Conservation (phyloP, 2,888 invertebrate species). For the Encarsia formosa region DNA sequence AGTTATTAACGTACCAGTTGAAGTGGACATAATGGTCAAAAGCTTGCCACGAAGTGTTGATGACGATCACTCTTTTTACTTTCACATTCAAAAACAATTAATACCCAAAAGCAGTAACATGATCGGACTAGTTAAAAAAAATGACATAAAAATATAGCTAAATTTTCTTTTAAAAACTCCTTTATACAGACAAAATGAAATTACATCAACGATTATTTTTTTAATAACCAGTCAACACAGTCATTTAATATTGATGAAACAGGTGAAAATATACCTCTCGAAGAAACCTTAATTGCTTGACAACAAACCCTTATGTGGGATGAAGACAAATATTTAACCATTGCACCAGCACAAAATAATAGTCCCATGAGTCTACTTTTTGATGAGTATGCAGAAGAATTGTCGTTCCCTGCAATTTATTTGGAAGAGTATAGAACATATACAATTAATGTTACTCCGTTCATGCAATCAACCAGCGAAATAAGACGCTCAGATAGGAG, state of each 20-base stretch:
- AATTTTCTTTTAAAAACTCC: slow-evolving; percentile 27
- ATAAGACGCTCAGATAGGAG: slow-evolving; percentile 39
- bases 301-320: slow-evolving; percentile 31
- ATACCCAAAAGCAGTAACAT: slow-evolving; percentile 34
- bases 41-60: slow-evolving; percentile 31
- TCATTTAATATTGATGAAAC: slow-evolving; percentile 9
- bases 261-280: slow-evolving; percentile 24
- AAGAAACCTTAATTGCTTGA: slow-evolving; percentile 25
- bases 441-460: slow-evolving; percentile 14
- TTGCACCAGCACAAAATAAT: slow-evolving; percentile 26
- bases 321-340: slow-evolving; percentile 28
- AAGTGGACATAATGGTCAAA: slow-evolving; percentile 16
- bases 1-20: slow-evolving; percentile 21
- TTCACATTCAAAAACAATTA: slow-evolving; percentile 29
- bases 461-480: slow-evolving; percentile 24
- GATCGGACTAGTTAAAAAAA: slow-evolving; percentile 30
- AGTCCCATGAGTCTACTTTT: slow-evolving; percentile 27
- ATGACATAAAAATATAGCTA: slow-evolving; percentile 31
- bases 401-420: slow-evolving; percentile 36
- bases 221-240: neutral
- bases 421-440: slow-evolving; percentile 24
- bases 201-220: slow-evolving; percentile 7
- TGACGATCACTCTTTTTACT: slow-evolving; percentile 35
- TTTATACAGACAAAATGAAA: slow-evolving; percentile 12
- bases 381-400: slow-evolving; percentile 45